Evolutionary conservation across 2,888 invertebrate species (phyloP), one percentile per base, ranked within the genome.

Genomic region (Eristalis arbustorum): DNA sequence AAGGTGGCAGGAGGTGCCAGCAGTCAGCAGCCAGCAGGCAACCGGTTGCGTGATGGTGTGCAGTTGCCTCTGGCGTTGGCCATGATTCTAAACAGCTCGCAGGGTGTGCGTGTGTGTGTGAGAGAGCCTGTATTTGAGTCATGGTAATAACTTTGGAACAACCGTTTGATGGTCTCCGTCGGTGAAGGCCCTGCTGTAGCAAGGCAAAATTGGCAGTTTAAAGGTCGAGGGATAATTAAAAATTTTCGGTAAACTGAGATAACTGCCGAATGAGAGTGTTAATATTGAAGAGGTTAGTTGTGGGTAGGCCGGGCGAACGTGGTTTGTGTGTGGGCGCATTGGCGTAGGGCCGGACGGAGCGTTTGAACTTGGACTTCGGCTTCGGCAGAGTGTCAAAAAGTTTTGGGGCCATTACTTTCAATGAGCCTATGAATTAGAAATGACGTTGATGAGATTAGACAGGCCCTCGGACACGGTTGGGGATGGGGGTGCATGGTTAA

Each of bases 191-290:
- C 74, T 23, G 14, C 74, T 23, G 14, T 69, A 57, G 64, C 31
- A 69, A 69, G 68, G 69, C 63, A 64, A 75, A 49, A 64, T 64
- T 64, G 69, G 64, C 42, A 59, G 64, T 75, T 81, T 74, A 75
- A 78, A 73, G 68, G 77, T 67, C 59, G 59, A 14, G 28, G n/a
- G 23, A 42, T 78, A 82, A 76, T 78, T 78, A 69, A 78, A 78
- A 74, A 71, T 78, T 34, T 66, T 64, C 18, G 49, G 28, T 25
- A 62, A 67, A 68, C 40, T 73, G 67, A 10, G 57, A 61, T 57
- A 68, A 34, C 67, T 14, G 49, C 57, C 49, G 49, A 49, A 49
- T 49, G 31, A 63, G 23, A 23, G 37, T 40, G 42, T 68, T 69
- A 63, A 57, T 80, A 68, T 80, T 80, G 56, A 74, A 28, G 68